Conservation (phyloP, 2,113 vertebrate species). For the Rhynchomys soricoides region DNA sequence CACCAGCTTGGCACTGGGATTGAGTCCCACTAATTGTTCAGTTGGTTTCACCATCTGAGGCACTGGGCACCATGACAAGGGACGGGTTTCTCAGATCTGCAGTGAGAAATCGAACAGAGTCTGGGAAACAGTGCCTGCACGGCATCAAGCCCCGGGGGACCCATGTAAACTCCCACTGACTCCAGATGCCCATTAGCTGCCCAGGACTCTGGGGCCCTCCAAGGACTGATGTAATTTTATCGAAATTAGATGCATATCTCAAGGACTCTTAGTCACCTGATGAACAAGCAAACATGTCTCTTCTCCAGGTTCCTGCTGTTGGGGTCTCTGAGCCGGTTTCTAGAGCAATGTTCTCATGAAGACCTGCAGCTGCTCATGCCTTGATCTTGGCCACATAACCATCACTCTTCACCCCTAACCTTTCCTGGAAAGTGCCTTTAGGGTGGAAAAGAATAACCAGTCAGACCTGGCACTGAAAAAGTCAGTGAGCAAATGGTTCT, state of each 20-base stretch:
- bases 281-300: not conserved
- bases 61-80: not conserved
- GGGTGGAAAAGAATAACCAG: not conserved
- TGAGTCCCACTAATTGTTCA: not conserved
- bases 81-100: not conserved
- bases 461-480: not conserved
- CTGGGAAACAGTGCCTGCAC: not conserved
- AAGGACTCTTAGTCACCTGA: conserved; percentile 51
- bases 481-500: not conserved
- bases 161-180: not conserved
- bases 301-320: not conserved
- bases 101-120: not conserved
- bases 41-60: conserved; percentile 15
- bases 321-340: not conserved
- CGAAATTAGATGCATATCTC: conserved; percentile 32
- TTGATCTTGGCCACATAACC: not conserved
- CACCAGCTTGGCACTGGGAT: not conserved
- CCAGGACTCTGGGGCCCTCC: not conserved
- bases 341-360: not conserved
- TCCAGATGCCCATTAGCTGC: not conserved
- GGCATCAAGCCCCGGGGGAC: not conserved
- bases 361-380: not conserved
- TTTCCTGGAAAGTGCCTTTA: not conserved
- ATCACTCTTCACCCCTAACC: accelerated
- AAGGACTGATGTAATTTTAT: not conserved